Evolutionary conservation across 2,113 vertebrate genomes (phyloP).

Genomic region (Tychaedon coryphoeus): DNA sequence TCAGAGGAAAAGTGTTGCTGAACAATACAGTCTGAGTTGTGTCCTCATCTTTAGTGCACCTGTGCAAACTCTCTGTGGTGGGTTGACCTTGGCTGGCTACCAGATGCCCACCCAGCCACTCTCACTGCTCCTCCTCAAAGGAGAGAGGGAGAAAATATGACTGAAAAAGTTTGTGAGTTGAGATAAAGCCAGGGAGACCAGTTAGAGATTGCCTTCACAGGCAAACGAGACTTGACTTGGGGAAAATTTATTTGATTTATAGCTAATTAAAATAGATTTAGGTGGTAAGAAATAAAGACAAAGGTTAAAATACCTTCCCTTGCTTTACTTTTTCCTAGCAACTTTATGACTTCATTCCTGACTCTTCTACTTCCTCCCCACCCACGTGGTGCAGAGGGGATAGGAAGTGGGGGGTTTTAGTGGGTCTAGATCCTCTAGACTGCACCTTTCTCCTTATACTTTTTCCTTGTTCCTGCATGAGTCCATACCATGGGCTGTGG

Average conservation of each 20-base stretch:
- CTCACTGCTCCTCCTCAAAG: not conserved
- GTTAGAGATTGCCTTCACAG: not conserved
- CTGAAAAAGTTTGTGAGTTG: not conserved
- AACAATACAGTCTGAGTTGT: not conserved
- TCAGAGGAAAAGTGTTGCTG: not conserved
- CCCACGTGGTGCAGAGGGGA: not conserved
- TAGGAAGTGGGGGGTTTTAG: not conserved
- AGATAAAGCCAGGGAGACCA: not conserved
- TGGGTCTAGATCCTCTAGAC: not conserved
- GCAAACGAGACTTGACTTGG: not conserved
- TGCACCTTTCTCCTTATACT: not conserved
- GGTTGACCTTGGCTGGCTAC: not conserved
- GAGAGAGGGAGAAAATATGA: not conserved
- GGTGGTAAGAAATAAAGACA: not conserved
- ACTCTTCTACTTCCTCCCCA: not conserved
- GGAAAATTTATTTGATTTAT: not conserved
- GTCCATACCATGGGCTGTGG: not conserved
- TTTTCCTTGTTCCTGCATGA: not conserved
- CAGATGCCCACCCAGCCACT: accelerated
- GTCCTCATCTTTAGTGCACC: not conserved
- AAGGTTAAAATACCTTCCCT: not conserved
- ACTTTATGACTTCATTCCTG: not conserved
- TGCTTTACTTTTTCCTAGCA: not conserved
- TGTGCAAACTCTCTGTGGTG: not conserved
- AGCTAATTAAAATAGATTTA: not conserved